These are phyloP conservation scores for Oithona nana DNA, from an alignment of 2,888 invertebrate genomes.

Conservation along the genomic window DNA sequence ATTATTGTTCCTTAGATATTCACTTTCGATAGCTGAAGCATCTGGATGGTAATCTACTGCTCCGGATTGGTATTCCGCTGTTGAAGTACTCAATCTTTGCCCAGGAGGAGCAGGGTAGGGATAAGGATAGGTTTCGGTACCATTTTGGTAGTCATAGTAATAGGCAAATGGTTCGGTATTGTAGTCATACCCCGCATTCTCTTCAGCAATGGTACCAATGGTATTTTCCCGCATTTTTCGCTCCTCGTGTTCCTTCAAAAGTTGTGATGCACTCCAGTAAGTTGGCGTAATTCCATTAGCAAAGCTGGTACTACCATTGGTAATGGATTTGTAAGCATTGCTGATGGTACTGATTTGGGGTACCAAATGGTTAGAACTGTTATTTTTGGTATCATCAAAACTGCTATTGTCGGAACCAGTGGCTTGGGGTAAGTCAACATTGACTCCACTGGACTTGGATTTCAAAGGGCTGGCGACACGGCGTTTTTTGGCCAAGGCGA, in stretches of 20 bases:
- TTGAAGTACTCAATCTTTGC: background rate
- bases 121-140: background rate
- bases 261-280: conserved; percentile 39
- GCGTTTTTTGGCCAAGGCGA: conserved; percentile 24
- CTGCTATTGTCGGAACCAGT: background rate
- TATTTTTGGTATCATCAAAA: conserved; percentile 11
- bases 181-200: background rate
- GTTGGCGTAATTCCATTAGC: conserved; percentile 35
- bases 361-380: conserved; percentile 13
- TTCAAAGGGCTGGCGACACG: background rate
- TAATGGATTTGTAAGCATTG: conserved; percentile 24
- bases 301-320: background rate
- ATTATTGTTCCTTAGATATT: background rate
- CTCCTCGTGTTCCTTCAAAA: conserved; percentile 39
- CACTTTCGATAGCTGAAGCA: too few relatives aligned
- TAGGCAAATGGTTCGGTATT: background rate
- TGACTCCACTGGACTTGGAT: conserved; percentile 10
- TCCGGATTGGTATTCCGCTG: background rate
- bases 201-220: background rate
- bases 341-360: conserved; percentile 17
- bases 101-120: background rate
- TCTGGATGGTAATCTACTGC: background rate
- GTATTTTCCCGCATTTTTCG: conserved; percentile 25
- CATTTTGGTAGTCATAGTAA: background rate
- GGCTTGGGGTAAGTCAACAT: conserved; percentile 9